These are phyloP conservation scores for Neomorphus geoffroyi DNA, from an alignment of 2,797 vertebrate genomes.

Conservation along the genomic window DNA sequence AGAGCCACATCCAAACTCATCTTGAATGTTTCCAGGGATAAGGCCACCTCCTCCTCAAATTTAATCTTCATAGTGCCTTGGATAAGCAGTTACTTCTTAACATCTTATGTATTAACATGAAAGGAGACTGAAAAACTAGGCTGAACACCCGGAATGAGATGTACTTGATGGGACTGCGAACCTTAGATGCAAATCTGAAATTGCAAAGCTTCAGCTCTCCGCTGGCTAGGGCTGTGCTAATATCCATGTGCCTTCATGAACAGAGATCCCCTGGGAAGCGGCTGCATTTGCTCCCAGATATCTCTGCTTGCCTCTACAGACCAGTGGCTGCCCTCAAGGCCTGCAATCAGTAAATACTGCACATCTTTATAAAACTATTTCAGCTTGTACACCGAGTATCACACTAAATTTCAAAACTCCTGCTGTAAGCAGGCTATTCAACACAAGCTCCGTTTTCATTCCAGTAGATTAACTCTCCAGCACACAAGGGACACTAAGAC, in stretches of 20 bases:
- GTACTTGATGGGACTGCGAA: neutral
- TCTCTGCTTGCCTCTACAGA: neutral
- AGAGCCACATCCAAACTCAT: no score
- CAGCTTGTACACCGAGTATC: neutral
- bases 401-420: neutral
- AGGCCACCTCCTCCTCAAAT: no score
- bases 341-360: neutral
- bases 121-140: neutral
- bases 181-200: neutral
- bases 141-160: neutral
- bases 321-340: neutral
- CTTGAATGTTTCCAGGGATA: no score
- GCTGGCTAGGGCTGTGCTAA: neutral
- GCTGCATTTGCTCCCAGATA: neutral
- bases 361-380: neutral
- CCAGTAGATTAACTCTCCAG: conserved; percentile 29
- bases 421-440: neutral
- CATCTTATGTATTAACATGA: neutral
- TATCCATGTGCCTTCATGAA: neutral
- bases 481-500: neutral
- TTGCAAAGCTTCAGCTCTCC: neutral
- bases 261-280: neutral
- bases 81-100: neutral
- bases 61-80: no score
- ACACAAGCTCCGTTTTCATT: conserved; percentile 15